Base-by-base conservation (phyloP, 1,140 invertebrate species). In the Drosophila pallidifrons region DNA sequence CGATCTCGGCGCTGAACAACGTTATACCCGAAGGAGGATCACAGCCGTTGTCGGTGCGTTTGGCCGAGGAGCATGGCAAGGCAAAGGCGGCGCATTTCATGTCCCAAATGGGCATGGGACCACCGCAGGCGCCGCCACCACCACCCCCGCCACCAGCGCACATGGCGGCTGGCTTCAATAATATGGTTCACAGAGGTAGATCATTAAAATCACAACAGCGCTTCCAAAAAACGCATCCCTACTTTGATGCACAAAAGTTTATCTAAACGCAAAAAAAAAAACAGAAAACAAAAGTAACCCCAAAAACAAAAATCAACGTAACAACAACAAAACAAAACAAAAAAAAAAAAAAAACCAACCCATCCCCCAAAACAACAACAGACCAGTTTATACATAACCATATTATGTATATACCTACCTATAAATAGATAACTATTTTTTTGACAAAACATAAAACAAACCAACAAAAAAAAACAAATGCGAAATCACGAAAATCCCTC, bases 1-100 rank as follows among this genome's bases (percentile, higher is more conserved):
- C 98, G 16, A 98, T 99, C 76, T 94, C 95, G 13, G 94, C 95
- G 41, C 93, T 99, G 59, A 97, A 98, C 92, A 98, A 98, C 46
- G 96, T 96, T 68, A 95, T 96, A 79, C 96, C 97, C 25, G 96
- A 97, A 73, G 97, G 97, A 74, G 96, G 96, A 47, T 96, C 95
- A 38, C 96, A 98, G 85, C 96, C 97, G 7, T 93, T 99, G 7
- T 95, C 95, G 66, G 97, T 99, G 94, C 92, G 93, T 1, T 93
- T 98, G 80, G 98, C 98, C 0, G 97, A 98, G 92, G 98, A 99
- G 92, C 98, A 98, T 91, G 97, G 97, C 10, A 98, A 98, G 92
- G 96, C 97, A 91, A 97, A 97, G 87, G 96, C 97, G 4, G 85
- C 88, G 10, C 89, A 91, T 30, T 92, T 90, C 43, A 91, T 92